Conservation (phyloP, 2,797 vertebrate species). For the Propithecus perrieri region DNA sequence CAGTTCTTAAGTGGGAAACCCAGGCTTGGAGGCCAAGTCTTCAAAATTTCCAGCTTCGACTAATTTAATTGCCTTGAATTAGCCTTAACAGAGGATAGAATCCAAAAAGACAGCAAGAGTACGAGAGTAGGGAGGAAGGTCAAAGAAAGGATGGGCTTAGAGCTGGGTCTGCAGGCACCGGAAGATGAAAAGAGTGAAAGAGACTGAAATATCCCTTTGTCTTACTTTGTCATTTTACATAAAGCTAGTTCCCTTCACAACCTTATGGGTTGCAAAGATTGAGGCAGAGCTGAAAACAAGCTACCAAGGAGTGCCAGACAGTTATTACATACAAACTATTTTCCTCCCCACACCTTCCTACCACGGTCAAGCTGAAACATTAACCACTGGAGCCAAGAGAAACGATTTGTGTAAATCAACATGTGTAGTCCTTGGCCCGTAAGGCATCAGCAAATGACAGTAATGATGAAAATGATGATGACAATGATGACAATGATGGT, state of each 20-base stretch:
- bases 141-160: not conserved
- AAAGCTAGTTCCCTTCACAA: not conserved
- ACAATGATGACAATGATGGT: not conserved
- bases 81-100: not conserved
- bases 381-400: not conserved
- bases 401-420: not conserved
- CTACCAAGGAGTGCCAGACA: not conserved
- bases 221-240: not conserved
- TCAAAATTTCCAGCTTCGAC: constrained; percentile 13
- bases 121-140: not conserved
- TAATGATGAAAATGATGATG: not conserved
- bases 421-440: not conserved
- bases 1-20: not conserved
- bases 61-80: not conserved
- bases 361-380: not conserved
- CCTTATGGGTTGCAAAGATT: not conserved
- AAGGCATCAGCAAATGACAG: not conserved
- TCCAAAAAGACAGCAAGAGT: not conserved
- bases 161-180: not conserved
- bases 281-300: not conserved
- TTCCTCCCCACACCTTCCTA: not conserved
- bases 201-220: not conserved
- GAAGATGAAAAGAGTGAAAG: not conserved
- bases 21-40: not conserved
- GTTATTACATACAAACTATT: not conserved